These are phyloP conservation scores for Myopa tessellatipennis DNA, from an alignment of 2,888 invertebrate species.

Conservation along the genomic window DNA sequence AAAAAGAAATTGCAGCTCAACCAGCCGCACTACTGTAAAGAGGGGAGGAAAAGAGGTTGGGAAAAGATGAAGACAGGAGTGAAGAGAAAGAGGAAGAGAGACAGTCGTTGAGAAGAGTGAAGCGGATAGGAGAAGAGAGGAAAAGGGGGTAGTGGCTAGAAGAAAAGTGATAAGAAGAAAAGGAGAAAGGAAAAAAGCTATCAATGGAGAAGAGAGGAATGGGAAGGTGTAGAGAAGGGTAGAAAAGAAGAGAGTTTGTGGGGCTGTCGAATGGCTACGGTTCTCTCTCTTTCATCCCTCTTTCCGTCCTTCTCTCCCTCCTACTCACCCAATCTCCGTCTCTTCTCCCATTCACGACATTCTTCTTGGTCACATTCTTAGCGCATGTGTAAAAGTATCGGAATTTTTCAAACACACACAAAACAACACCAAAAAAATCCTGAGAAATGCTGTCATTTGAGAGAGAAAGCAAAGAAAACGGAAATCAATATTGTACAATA, in stretches of 20 bases:
- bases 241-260: background rate
- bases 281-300: background rate
- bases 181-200: background rate
- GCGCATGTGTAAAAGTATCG: conserved; percentile 11
- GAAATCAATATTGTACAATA: background rate
- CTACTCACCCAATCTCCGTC: background rate
- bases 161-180: background rate
- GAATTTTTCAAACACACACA: conserved; percentile 4
- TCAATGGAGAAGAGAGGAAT: background rate
- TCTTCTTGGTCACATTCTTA: background rate
- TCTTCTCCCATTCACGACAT: background rate
- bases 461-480: background rate
- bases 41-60: too few species aligned
- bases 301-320: background rate
- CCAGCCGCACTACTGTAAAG: background rate
- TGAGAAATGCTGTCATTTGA: too few species aligned
- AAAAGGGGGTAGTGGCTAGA: too few species aligned
- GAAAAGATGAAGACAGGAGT: too few species aligned
- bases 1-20: too few species aligned
- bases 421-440: background rate
- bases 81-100: too few species aligned
- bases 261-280: background rate
- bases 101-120: background rate
- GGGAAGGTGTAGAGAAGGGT: background rate
- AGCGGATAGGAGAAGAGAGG: background rate